Conservation (phyloP, 1,140 invertebrate species). For the Temnothorax curvispinosus region DNA sequence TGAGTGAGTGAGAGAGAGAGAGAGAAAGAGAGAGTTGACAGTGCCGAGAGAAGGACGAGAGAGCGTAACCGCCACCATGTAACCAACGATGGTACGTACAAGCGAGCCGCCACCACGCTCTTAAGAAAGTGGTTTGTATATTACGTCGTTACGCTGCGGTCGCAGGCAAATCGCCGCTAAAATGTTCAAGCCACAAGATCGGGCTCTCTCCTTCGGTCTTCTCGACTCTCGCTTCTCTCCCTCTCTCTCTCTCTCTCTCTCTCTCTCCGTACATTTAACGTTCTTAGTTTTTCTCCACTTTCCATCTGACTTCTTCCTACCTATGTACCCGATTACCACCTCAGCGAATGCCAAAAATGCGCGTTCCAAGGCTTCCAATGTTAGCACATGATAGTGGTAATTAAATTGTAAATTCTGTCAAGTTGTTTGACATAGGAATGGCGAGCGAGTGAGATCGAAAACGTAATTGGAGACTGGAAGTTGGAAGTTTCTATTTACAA, state of each 20-base stretch:
- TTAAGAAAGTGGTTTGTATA: conserved; percentile 83
- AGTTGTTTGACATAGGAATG: conserved; percentile 3
- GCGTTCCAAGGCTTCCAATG: background rate
- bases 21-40: conserved; percentile 26
- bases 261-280: background rate
- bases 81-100: conserved; percentile 71
- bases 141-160: conserved; percentile 83
- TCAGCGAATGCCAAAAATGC: conserved; percentile 13
- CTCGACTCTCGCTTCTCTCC: background rate
- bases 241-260: conserved; percentile 24
- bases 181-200: conserved; percentile 80
- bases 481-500: background rate
- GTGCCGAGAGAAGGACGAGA: conserved; percentile 38
- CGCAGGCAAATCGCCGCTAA: conserved; percentile 83
- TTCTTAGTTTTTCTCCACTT: conserved; percentile 22
- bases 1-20: background rate
- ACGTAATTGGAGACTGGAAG: background rate
- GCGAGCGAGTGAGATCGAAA: background rate
- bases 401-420: conserved; percentile 31
- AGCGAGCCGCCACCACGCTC: conserved; percentile 69
- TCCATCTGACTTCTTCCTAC: background rate
- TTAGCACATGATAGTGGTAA: background rate
- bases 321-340: conserved; percentile 17
- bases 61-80: conserved; percentile 67
- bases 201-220: conserved; percentile 25